Percentiles rank a stretch among this genome's conserved stretches.
Evolutionary conservation across 1,140 invertebrate species (phyloP).

Genomic region (Platorchestia sp.): DNA sequence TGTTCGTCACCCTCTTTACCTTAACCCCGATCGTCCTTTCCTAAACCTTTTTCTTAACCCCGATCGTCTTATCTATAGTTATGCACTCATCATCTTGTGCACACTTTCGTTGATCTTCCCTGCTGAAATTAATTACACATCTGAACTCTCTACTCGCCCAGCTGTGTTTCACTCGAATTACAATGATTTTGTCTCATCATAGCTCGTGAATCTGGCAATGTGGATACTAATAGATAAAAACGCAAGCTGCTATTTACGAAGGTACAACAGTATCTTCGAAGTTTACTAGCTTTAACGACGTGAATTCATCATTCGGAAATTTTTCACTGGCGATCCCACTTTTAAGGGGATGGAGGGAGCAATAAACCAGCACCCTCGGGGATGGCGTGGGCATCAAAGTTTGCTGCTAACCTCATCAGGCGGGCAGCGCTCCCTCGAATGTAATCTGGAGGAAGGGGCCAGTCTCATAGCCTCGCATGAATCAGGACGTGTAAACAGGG

Average conservation of each 20-base stretch:
- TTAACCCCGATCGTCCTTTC: neutral
- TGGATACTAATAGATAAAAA: neutral
- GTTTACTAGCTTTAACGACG: neutral
- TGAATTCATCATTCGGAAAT: neutral
- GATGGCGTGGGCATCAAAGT: neutral
- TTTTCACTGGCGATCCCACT: neutral
- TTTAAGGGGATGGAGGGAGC: neutral
- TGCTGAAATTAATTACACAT: neutral
- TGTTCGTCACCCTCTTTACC: neutral
- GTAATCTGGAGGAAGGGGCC: neutral
- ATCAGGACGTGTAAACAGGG: neutral
- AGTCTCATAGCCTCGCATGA: constrained; percentile 2
- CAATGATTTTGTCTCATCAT: neutral
- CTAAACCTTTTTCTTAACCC: neutral
- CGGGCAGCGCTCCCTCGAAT: neutral
- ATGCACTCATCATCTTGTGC: neutral
- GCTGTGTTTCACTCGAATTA: neutral
- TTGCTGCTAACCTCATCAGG: neutral
- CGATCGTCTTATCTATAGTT: neutral
- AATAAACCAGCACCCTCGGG: neutral
- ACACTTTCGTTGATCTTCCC: neutral
- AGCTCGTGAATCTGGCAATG: neutral
- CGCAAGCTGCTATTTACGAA: neutral
- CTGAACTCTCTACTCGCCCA: neutral
- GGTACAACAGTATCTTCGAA: neutral